Percentiles rank a stretch among this genome's conserved stretches.
phyloP scores from a whole-genome alignment of 1,140 invertebrate genomes.

The Papilio dardanus region DNA sequence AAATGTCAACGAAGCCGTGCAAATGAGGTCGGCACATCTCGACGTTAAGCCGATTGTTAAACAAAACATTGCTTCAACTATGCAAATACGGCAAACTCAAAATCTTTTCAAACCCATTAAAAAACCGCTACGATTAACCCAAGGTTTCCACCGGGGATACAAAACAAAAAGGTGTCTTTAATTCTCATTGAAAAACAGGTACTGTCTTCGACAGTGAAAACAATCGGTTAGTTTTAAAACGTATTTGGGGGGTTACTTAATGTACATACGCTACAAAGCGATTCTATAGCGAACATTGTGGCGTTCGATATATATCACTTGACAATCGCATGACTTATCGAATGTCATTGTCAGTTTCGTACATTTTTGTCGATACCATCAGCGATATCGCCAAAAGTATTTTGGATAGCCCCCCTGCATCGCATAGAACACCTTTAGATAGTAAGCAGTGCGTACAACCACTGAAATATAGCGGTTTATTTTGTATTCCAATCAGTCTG shows the following conservation, averaged over 20 bases:
- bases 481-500: background rate
- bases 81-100: background rate
- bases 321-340: too few species aligned
- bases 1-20: slow-evolving; percentile 13
- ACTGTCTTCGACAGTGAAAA: too few species aligned
- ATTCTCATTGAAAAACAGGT: too few species aligned
- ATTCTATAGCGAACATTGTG: too few species aligned
- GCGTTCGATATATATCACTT: too few species aligned
- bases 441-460: background rate
- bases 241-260: too few species aligned
- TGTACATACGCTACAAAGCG: too few species aligned
- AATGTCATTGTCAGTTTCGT: too few species aligned
- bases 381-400: too few species aligned
- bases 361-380: too few species aligned
- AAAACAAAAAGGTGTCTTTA: too few species aligned
- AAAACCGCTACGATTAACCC: background rate
- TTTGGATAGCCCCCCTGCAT: background rate
- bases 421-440: background rate
- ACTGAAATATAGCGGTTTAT: background rate
- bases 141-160: background rate
- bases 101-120: background rate
- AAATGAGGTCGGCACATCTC: slow-evolving; percentile 27
- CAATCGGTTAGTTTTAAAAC: too few species aligned
- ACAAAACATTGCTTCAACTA: background rate
- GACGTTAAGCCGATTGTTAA: slow-evolving; percentile 11